These are phyloP conservation scores for Pteropus rufus DNA, from an alignment of 2,797 vertebrate species.

Conservation along the genomic window DNA sequence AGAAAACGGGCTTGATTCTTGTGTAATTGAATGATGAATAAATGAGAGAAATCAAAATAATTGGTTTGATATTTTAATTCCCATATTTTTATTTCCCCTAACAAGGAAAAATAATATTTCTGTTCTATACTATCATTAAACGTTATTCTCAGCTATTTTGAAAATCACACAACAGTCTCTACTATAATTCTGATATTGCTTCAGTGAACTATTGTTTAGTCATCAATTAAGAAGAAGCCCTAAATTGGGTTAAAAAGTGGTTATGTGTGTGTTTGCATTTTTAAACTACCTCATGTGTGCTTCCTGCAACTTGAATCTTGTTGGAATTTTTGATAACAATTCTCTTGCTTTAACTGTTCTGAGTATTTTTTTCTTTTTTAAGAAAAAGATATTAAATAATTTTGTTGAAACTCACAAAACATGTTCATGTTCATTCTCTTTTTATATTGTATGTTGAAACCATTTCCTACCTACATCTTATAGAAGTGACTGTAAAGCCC, in stretches of 20 bases:
- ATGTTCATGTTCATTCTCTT: neutral
- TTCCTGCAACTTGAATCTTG: neutral
- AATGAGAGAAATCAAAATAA: neutral
- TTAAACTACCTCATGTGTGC: neutral
- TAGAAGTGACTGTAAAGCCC: neutral
- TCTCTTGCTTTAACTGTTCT: neutral
- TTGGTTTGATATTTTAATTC: neutral
- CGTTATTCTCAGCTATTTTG: constrained; percentile 46
- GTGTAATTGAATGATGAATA: neutral
- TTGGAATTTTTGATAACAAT: neutral
- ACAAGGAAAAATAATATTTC: constrained; percentile 26
- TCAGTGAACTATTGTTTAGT: constrained; percentile 33
- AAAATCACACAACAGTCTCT: constrained; percentile 33
- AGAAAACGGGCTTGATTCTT: neutral
- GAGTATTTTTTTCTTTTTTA: neutral
- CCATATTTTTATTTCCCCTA: neutral
- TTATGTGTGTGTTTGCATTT: neutral
- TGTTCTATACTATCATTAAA: constrained; percentile 16
- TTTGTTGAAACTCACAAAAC: constrained; percentile 31
- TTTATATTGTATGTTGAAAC: neutral
- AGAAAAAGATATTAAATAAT: neutral
- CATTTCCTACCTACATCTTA: neutral
- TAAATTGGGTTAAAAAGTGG: neutral
- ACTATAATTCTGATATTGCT: constrained; percentile 44
- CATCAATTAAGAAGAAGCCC: constrained; percentile 36